Evolutionary conservation across 2,888 invertebrate genomes (phyloP), one percentile per base, ranked within the genome.

Genomic region (Diogma glabrata): DNA sequence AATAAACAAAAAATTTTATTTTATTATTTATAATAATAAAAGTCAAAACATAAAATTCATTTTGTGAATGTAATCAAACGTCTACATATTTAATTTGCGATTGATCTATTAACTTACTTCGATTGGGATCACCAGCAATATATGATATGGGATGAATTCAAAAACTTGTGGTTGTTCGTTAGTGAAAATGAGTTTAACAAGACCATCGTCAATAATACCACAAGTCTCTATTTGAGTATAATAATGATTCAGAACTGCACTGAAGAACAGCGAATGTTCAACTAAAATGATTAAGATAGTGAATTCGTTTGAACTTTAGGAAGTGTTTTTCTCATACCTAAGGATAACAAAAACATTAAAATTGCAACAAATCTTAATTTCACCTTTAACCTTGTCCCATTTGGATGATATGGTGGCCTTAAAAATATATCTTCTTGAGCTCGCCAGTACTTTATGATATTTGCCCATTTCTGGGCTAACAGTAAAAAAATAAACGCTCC

Each of bases 141-240:
- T 24, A 24, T 24, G 24, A 24, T 63, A 67, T 6, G 56, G 51
- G 6, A 67, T 56, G 1, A 65, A 49, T 0, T 61, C 57, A 47
- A 66, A 65, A 4, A 64, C 54, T 26, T 66, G 62, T 50, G 60
- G 58, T 1, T 64, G 57, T 50, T 67, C 67, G 0, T 64, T 62
- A 36, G 59, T 53, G 36, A 61, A 66, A 53, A 63, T 64, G 52
- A 67, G 64, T n/a, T 61, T 55, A 62, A 63, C 63, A 50, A 67
- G 63, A 48, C 60, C 55, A 12, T 63, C 22, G 20, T 45, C 60
- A 3, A 61, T 58, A 48, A 69, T 55, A 28, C 68, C 64, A 54
- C 67, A 69, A 22, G 59, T 55, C 4, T 55, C 55, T 23, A 68
- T 67, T 51, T 64, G 63, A 19, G 58, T 50, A 33, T 62, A 52